phyloP scores from a whole-genome alignment of 2,113 vertebrate genomes.

The Aptenodytes patagonicus region DNA sequence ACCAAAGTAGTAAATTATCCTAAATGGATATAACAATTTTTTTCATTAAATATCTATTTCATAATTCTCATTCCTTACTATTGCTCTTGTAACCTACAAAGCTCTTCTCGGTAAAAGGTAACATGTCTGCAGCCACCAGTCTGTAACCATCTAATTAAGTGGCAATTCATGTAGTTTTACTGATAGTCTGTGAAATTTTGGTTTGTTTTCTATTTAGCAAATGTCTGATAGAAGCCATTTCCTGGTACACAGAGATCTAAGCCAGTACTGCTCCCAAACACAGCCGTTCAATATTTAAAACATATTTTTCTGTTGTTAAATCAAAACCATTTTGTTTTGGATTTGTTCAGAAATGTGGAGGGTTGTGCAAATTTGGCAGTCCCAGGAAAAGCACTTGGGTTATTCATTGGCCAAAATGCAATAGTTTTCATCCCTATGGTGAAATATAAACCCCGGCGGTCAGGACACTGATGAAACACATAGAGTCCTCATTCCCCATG shows the following conservation, averaged over 20 bases:
- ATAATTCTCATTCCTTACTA: not conserved
- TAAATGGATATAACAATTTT: not conserved
- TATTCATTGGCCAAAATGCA: not conserved
- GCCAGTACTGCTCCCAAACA: not conserved
- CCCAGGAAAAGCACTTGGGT: not conserved
- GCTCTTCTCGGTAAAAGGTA: not conserved
- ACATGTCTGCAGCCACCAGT: not conserved
- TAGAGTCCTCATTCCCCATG: not conserved
- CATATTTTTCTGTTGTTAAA: not conserved
- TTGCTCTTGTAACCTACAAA: not conserved
- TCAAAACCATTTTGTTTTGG: not conserved
- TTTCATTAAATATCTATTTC: not conserved
- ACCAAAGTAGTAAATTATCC: not conserved
- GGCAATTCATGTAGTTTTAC: not conserved
- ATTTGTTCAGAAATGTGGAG: not conserved
- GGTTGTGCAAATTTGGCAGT: not conserved
- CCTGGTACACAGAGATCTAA: not conserved
- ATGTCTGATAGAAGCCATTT: not conserved
- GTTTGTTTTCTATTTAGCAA: not conserved
- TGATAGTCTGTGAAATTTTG: not conserved
- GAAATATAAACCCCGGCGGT: not conserved
- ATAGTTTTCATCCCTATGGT: not conserved
- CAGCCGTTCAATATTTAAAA: not conserved
- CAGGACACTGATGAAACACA: not conserved
- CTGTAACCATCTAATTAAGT: not conserved